These are phyloP conservation scores for Allophyes oxyacanthae DNA, from an alignment of 2,888 invertebrate species.

Conservation along the genomic window DNA sequence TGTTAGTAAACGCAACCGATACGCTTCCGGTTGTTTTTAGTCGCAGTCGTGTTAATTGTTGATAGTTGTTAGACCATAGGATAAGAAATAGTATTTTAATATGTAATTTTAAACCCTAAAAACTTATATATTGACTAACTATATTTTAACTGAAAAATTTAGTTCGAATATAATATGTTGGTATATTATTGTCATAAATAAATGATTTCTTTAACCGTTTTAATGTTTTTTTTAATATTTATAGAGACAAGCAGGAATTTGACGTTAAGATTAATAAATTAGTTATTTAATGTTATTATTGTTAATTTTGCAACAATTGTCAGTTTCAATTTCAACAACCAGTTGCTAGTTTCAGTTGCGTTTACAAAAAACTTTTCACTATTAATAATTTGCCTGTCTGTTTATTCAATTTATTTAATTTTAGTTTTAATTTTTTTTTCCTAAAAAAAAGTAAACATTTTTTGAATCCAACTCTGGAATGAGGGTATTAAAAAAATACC, in stretches of 20 bases:
- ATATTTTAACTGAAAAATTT: too few relatives aligned
- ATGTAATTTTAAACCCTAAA: not conserved
- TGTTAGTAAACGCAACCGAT: slow-evolving; percentile 29
- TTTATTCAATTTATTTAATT: slow-evolving; percentile 29
- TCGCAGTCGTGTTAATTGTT: not conserved
- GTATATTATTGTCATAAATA: too few relatives aligned
- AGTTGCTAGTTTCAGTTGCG: slow-evolving; percentile 8
- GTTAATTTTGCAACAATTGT: not conserved
- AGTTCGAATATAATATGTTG: too few relatives aligned
- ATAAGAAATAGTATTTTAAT: not conserved
- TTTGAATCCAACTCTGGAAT: slow-evolving; percentile 1
- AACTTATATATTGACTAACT: too few relatives aligned
- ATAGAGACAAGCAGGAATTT: not conserved
- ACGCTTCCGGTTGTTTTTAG: slow-evolving; percentile 1
- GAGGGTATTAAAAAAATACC: slow-evolving; percentile 14
- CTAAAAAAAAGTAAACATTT: not conserved
- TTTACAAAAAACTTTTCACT: slow-evolving; percentile 6
- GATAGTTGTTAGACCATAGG: not conserved
- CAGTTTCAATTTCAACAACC: not conserved
- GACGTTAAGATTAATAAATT: not conserved
- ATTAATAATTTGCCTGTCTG: slow-evolving; percentile 8
- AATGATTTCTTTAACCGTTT: not conserved
- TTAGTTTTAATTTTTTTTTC: slow-evolving; percentile 8
- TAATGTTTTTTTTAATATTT: not conserved
- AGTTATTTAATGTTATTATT: not conserved